These are phyloP conservation scores for Drosophila flavopinicola DNA, from an alignment of 2,888 invertebrate genomes.

Conservation along the genomic window DNA sequence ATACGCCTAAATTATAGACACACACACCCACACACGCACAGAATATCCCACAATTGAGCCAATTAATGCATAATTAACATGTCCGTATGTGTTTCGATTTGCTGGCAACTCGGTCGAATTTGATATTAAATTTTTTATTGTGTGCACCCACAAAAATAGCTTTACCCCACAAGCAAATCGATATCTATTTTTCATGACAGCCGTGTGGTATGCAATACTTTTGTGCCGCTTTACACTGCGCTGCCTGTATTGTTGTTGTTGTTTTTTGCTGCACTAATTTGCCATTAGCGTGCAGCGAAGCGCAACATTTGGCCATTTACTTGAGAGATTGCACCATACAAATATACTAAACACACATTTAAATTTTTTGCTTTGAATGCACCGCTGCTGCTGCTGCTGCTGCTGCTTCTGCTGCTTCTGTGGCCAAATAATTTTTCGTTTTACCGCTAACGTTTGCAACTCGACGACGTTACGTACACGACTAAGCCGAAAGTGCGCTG, in stretches of 20 bases:
- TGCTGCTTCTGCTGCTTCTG: slow-evolving; percentile 41
- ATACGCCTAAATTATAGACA: slow-evolving; percentile 13
- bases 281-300: slow-evolving; percentile 58
- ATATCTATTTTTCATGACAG: slow-evolving; percentile 76
- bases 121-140: slow-evolving; percentile 33
- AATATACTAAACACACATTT: slow-evolving; percentile 53
- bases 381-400: slow-evolving; percentile 41
- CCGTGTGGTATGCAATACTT: slow-evolving; percentile 75
- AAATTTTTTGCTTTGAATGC: slow-evolving; percentile 43
- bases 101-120: slow-evolving; percentile 25
- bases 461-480: slow-evolving; percentile 82
- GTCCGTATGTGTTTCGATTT: slow-evolving; percentile 10
- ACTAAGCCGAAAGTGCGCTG: slow-evolving; percentile 66
- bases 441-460: slow-evolving; percentile 71
- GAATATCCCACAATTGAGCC: slow-evolving; percentile 50
- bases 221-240: slow-evolving; percentile 47
- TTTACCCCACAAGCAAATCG: slow-evolving; percentile 57
- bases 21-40: slow-evolving; percentile 17
- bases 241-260: slow-evolving; percentile 9
- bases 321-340: slow-evolving; percentile 37
- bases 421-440: slow-evolving; percentile 31
- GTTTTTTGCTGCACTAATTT: slow-evolving; percentile 42
- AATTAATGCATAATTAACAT: slow-evolving; percentile 48
- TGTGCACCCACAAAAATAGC: slow-evolving; percentile 32
- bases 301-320: slow-evolving; percentile 52